A percentile compares a stretch with the other conserved stretches of the same genome.
Evolutionary conservation across 2,888 invertebrate species (phyloP).

Genomic region (Dermolepida albohirtum): DNA sequence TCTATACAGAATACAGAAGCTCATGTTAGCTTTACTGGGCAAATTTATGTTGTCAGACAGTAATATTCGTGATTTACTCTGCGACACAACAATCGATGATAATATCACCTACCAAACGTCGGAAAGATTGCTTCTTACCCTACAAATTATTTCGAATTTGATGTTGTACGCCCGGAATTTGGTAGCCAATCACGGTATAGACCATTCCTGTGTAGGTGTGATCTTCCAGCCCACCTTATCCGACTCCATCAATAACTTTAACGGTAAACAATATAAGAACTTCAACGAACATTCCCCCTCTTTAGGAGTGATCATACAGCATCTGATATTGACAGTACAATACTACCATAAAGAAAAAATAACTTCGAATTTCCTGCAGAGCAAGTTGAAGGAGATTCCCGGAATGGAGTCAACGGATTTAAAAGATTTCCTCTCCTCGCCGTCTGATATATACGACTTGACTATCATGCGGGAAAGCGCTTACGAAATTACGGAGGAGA

Average conservation of each 20-base stretch:
- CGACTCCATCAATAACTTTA: slow-evolving; percentile 57
- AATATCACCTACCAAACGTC: slow-evolving; percentile 60
- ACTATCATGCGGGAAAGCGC: slow-evolving; percentile 58
- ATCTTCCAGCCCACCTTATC: slow-evolving; percentile 68
- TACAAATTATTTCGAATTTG: slow-evolving; percentile 79
- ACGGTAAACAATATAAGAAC: slow-evolving; percentile 52
- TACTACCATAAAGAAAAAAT: slow-evolving; percentile 68
- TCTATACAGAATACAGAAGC: slow-evolving; percentile 76
- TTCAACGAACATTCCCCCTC: slow-evolving; percentile 63
- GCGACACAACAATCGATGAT: slow-evolving; percentile 53
- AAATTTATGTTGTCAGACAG: slow-evolving; percentile 72
- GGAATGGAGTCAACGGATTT: slow-evolving; percentile 71
- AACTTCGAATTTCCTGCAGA: slow-evolving; percentile 66
- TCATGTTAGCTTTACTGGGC: slow-evolving; percentile 81
- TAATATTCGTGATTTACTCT: slow-evolving; percentile 60
- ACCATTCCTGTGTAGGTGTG: slow-evolving; percentile 68
- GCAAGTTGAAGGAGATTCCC: slow-evolving; percentile 67
- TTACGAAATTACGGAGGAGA: slow-evolving; percentile 67
- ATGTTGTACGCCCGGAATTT: slow-evolving; percentile 78
- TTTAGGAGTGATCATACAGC: slow-evolving; percentile 69
- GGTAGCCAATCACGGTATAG: slow-evolving; percentile 69
- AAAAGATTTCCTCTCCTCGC: slow-evolving; percentile 65
- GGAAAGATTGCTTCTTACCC: slow-evolving; percentile 64
- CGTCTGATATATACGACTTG: slow-evolving; percentile 56
- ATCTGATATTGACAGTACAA: slow-evolving; percentile 69